phyloP scores from a whole-genome alignment of 2,113 vertebrate species.

The Sylvietta virens region DNA sequence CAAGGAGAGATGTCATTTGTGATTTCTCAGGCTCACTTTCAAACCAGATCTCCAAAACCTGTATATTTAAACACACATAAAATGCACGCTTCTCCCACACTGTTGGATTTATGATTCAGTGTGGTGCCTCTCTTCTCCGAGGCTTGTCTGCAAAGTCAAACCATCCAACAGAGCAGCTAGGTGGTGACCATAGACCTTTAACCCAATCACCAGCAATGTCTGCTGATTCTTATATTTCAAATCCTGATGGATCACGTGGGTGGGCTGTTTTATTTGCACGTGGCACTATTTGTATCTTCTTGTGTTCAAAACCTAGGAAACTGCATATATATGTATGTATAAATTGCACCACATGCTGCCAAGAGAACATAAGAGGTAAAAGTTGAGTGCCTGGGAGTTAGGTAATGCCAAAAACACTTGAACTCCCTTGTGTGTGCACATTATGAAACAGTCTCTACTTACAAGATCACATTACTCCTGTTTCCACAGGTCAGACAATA shows the following conservation, averaged over 20 bases:
- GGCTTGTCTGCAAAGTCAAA: neutral
- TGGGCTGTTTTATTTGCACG: conserved; percentile 23
- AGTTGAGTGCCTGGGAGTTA: conserved; percentile 6
- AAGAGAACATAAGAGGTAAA: neutral
- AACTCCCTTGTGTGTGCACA: neutral
- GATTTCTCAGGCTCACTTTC: neutral
- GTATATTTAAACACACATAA: neutral
- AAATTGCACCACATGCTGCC: neutral
- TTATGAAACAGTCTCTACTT: neutral
- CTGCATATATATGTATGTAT: neutral
- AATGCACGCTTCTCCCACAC: neutral
- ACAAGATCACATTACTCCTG: conserved; percentile 2
- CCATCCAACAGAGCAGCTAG: neutral
- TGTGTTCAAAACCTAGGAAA: conserved; percentile 47
- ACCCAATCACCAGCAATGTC: neutral
- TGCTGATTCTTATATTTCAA: neutral
- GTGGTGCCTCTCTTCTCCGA: neutral
- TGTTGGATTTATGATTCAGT: neutral
- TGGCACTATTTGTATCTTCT: conserved; percentile 43
- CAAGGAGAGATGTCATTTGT: neutral
- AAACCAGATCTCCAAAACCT: neutral
- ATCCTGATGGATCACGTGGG: neutral
- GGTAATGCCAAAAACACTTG: conserved; percentile 44
- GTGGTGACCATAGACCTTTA: neutral
- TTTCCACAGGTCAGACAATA: neutral